These are phyloP conservation scores for Helicorthomorpha holstii DNA, from an alignment of 1,140 invertebrate genomes.

Conservation along the genomic window DNA sequence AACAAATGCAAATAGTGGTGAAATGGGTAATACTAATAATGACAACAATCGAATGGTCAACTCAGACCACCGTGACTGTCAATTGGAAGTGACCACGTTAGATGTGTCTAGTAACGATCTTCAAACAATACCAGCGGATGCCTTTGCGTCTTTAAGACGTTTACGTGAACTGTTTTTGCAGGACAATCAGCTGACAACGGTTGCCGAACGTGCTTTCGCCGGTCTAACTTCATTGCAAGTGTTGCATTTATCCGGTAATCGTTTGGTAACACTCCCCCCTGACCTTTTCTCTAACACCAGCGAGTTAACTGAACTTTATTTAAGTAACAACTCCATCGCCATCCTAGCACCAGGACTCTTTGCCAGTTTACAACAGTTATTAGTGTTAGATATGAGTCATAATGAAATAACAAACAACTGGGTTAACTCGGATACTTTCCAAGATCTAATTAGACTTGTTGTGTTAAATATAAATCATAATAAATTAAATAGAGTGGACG, in stretches of 20 bases:
- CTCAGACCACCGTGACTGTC: constrained; percentile 37
- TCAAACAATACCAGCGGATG: constrained; percentile 52
- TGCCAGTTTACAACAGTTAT: constrained; percentile 53
- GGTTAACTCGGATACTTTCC: constrained; percentile 61
- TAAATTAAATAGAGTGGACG: constrained; percentile 55
- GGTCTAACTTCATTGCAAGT: constrained; percentile 44
- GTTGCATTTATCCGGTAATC: constrained; percentile 59
- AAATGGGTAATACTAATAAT: too few relatives aligned
- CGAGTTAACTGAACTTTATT: constrained; percentile 60
- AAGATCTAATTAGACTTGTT: constrained; percentile 67
- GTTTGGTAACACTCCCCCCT: constrained; percentile 63
- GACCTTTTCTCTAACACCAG: constrained; percentile 59
- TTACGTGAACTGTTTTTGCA: constrained; percentile 57
- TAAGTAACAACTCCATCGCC: constrained; percentile 68
- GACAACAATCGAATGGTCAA: constrained; percentile 21
- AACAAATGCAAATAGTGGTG: neutral
- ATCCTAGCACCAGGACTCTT: constrained; percentile 56
- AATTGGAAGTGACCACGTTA: constrained; percentile 56
- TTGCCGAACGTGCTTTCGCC: constrained; percentile 49
- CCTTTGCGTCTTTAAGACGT: constrained; percentile 53
- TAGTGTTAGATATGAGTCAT: constrained; percentile 66
- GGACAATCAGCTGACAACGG: constrained; percentile 49
- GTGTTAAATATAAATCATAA: constrained; percentile 72
- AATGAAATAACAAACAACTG: constrained; percentile 69
- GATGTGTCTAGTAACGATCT: constrained; percentile 63